Conservation (phyloP, 1,140 invertebrate genomes). For the Cecropterus lyciades region DNA sequence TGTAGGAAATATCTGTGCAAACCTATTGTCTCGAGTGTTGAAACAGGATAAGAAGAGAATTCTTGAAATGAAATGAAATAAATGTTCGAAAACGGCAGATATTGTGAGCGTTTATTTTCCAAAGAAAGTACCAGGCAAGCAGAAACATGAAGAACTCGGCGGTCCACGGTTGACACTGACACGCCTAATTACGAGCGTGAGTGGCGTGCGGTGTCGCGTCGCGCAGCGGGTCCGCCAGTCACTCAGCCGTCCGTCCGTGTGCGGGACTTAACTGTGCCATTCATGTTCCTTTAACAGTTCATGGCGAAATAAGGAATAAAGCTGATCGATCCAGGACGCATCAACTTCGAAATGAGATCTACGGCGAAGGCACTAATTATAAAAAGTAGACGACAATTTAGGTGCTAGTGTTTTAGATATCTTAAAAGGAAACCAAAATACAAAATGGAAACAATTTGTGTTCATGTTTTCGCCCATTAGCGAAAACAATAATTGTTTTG, state of each 20-base stretch:
- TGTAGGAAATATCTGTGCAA: neutral
- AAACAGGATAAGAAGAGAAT: neutral
- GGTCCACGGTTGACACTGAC: constrained; percentile 54
- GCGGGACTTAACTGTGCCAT: constrained; percentile 27
- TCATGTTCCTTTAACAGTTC: constrained; percentile 11
- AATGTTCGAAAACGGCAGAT: too few relatives aligned
- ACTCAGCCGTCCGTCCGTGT: constrained; percentile 55
- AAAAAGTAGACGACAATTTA: neutral
- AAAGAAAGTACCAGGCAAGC: constrained; percentile 22
- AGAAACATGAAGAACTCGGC: constrained; percentile 41
- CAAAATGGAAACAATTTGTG: too few relatives aligned
- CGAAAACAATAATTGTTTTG: too few relatives aligned
- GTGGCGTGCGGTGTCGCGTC: constrained; percentile 39
- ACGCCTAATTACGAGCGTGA: constrained; percentile 54
- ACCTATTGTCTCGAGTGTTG: neutral
- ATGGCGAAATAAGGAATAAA: constrained; percentile 19
- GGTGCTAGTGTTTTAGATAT: too few relatives aligned
- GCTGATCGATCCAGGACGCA: constrained; percentile 4
- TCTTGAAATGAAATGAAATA: too few relatives aligned
- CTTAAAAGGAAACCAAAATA: too few relatives aligned
- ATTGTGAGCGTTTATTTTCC: neutral
- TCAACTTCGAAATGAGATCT: neutral
- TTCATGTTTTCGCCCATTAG: too few relatives aligned
- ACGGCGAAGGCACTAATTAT: neutral
- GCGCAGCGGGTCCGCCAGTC: constrained; percentile 42